Conservation (phyloP, 2,888 invertebrate genomes). For the Leptopterna dolabrata region DNA sequence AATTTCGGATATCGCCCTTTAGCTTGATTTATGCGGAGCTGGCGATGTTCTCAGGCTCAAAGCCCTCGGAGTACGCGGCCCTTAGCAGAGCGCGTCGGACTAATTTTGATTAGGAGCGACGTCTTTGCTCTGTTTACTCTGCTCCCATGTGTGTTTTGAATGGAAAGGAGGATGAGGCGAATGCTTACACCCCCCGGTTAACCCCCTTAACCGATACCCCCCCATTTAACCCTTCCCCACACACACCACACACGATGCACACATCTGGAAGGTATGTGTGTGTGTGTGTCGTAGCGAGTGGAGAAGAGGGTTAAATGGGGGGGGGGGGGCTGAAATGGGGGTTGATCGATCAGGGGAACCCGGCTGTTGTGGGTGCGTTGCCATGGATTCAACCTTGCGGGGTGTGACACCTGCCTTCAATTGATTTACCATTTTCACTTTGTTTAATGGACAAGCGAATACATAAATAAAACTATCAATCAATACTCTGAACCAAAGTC, state of each 20-base stretch:
- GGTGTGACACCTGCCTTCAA: conserved; percentile 52
- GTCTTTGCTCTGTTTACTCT: not conserved
- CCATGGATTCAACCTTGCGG: conserved; percentile 53
- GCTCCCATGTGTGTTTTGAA: not conserved
- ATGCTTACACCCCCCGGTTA: not conserved
- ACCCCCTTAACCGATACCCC: not conserved
- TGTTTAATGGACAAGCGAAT: not conserved
- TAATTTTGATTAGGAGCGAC: not conserved
- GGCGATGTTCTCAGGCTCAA: too few species aligned
- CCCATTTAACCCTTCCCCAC: not conserved
- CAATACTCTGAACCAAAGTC: too few species aligned
- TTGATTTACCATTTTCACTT: conserved; percentile 45
- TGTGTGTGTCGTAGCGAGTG: not conserved
- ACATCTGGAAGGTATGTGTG: too few species aligned
- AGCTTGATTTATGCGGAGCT: too few species aligned
- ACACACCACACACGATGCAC: not conserved
- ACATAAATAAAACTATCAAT: not conserved
- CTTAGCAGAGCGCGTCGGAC: not conserved
- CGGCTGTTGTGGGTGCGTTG: conserved; percentile 55
- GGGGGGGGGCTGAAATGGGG: not conserved
- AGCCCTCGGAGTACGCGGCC: too few species aligned
- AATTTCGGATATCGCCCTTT: too few species aligned
- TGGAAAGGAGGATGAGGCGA: not conserved
- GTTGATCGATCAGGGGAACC: conserved; percentile 4
- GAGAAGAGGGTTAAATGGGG: not conserved